Percentiles rank a stretch among this genome's conserved stretches.
Conservation (phyloP, 1,140 invertebrate genomes). For the Heliconius nattereri region DNA sequence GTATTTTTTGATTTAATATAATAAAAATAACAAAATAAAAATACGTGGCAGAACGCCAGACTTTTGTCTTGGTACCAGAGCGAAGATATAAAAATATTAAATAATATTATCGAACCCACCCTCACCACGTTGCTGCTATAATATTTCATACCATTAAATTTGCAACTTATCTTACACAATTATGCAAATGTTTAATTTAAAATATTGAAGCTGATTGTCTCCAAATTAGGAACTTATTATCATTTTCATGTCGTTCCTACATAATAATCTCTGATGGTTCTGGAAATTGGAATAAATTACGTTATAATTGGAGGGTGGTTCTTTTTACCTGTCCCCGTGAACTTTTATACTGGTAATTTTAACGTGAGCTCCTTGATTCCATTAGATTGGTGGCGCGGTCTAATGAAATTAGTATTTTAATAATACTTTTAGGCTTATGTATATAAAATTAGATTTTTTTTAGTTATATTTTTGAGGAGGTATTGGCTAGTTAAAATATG, state of each 20-base stretch:
- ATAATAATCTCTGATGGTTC: constrained; percentile 26
- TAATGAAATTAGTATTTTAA: neutral
- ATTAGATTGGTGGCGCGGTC: neutral
- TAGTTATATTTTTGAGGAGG: too few species aligned
- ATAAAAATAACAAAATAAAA: too few species aligned
- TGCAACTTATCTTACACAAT: constrained; percentile 14
- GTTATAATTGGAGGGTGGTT: constrained; percentile 16
- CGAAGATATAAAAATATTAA: too few species aligned
- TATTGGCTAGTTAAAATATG: too few species aligned
- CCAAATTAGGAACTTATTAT: constrained; percentile 33
- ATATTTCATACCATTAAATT: neutral
- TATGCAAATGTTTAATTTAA: constrained; percentile 30
- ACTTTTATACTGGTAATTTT: neutral
- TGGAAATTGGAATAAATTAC: constrained; percentile 30
- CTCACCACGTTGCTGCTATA: neutral
- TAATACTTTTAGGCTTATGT: neutral
- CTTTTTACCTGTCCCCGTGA: constrained; percentile 14
- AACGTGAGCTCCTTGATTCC: constrained; percentile 1
- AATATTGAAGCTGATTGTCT: constrained; percentile 21
- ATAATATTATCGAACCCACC: neutral
- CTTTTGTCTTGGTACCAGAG: too few species aligned
- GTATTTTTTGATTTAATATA: too few species aligned
- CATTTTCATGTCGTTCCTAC: constrained; percentile 28
- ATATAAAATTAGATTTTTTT: neutral
- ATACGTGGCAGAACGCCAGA: too few species aligned